Evolutionary conservation across 2,113 vertebrate species (phyloP), one percentile per base, ranked within the genome.

Genomic region (Ariopsis seemanni): DNA sequence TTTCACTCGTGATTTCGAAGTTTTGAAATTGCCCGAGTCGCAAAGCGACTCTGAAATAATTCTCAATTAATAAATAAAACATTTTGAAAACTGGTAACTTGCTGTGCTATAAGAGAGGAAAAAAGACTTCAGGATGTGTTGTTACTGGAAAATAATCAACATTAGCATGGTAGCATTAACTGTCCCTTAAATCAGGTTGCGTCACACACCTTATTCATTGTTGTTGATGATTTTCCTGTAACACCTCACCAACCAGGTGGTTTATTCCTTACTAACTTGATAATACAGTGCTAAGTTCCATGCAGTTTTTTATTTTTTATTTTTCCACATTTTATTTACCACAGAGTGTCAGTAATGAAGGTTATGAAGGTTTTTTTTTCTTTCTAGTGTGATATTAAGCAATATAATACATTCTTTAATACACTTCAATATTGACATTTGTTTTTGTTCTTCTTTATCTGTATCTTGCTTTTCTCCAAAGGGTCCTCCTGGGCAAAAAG

Each of bases 401-500:
- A 20, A 77, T 14, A 77, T 25, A 77, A 77, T n/a, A 7, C 50
- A n/a, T 53, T 77, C 48, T 18, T n/a, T 79, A 55, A 55, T 78
- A 6, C 50, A 78, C 11, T 27, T 55, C 22, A 69, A 7, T n/a
- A 4, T 22, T 74, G 25, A 42, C 15, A 27, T 80, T 48, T 75
- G 7, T 53, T 53, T 78, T 60, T 81, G 4, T 84, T 88, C 9
- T 88, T 75, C 25, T 48, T 74, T 82, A 85, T 72, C 63, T 87
- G 15, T 30, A 2, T 67, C 50, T 58, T 20, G n/a, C 65, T 12
- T 34, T 78, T 55, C 25, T 34, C 75, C 52, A 80, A 85, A 96
- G 95, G 95, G 95, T 90, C 90, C 91, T 42, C 93, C 94, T 20
- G 95, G 95, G 85, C 89, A 55, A 60, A 95, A 95, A 89, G 95